A percentile compares a stretch with the other conserved stretches of the same genome.
phyloP scores from a whole-genome alignment of 2,113 vertebrate genomes.

The Grammomys surdaster region DNA sequence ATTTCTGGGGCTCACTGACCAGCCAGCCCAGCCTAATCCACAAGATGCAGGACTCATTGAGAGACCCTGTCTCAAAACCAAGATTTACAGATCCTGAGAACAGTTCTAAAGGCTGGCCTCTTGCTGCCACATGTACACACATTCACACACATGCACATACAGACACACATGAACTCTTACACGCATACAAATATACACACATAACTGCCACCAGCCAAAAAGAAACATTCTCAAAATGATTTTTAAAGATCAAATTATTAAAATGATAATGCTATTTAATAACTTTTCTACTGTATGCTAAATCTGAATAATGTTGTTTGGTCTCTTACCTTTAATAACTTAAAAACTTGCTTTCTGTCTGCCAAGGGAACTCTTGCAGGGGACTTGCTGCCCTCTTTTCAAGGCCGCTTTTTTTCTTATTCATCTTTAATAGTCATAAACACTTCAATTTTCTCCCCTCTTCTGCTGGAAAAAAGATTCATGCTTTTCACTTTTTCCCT shows the following conservation, averaged over 20 bases:
- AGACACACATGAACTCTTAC: not conserved
- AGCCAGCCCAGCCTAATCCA: not conserved
- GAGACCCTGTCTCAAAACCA: not conserved
- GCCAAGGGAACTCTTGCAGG: not conserved
- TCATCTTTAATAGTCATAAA: constrained; percentile 62
- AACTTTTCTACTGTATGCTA: not conserved
- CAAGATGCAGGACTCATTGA: not conserved
- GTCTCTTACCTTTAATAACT: constrained; percentile 33
- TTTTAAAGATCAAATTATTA: constrained; percentile 27
- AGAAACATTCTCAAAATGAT: constrained; percentile 17
- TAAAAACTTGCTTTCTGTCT: not conserved
- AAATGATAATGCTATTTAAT: not conserved
- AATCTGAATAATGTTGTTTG: not conserved
- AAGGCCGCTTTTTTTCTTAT: constrained; percentile 57
- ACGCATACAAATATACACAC: not conserved
- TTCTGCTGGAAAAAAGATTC: constrained; percentile 16
- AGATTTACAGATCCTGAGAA: not conserved
- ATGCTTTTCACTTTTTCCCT: constrained; percentile 50
- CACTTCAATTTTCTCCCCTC: constrained; percentile 61
- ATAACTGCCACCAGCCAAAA: not conserved
- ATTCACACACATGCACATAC: not conserved
- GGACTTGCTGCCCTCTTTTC: not conserved
- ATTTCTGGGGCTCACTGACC: not conserved
- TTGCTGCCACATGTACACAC: not conserved
- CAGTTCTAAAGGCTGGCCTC: too few relatives aligned